Conservation (phyloP, 2,797 vertebrate genomes). For the Eulemur coronatus region DNA sequence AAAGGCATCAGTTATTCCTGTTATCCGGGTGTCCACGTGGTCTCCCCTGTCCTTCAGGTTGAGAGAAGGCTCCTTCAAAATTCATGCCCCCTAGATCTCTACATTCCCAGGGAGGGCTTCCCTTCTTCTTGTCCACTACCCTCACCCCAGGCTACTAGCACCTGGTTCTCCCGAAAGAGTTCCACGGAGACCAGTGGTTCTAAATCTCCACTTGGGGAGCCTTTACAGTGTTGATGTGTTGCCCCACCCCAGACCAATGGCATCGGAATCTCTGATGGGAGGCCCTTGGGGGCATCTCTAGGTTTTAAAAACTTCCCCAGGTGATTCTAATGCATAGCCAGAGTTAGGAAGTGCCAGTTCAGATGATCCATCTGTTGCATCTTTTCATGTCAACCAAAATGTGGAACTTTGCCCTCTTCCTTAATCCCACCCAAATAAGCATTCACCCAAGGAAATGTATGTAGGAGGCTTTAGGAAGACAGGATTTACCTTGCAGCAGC, state of each 20-base stretch:
- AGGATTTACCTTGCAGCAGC: background rate
- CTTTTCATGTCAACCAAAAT: background rate
- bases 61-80: conserved; percentile 24
- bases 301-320: background rate
- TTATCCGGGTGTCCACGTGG: background rate
- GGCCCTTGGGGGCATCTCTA: background rate
- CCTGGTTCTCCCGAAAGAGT: background rate
- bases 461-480: background rate
- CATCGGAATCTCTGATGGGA: background rate
- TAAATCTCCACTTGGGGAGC: background rate
- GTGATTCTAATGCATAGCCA: background rate
- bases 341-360: background rate
- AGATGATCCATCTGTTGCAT: background rate
- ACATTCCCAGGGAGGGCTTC: background rate
- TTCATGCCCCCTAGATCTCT: background rate
- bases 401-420: background rate
- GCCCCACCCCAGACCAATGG: background rate
- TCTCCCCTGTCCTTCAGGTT: background rate
- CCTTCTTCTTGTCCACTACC: background rate
- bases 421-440: conserved; percentile 4
- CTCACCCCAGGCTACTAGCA: background rate
- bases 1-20: background rate
- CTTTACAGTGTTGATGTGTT: background rate
- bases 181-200: background rate
- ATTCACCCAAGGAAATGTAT: background rate